phyloP scores from a whole-genome alignment of 1,140 invertebrate genomes.

The Hesperophylax magnus region DNA sequence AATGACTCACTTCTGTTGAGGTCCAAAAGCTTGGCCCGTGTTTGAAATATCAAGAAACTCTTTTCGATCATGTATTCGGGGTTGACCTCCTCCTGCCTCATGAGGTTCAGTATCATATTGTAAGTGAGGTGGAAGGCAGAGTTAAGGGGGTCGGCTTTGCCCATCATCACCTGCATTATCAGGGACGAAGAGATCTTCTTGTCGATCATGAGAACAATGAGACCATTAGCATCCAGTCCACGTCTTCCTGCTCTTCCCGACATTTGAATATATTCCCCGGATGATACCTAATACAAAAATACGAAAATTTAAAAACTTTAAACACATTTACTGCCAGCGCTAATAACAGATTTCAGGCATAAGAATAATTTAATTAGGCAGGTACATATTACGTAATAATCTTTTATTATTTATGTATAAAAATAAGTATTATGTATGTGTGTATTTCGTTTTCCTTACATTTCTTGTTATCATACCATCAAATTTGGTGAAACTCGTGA shows the following conservation, averaged over 20 bases:
- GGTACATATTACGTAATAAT: no score
- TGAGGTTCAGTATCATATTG: constrained; percentile 96
- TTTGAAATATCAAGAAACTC: constrained; percentile 99
- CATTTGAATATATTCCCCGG: constrained; percentile 99
- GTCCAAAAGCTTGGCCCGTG: constrained; percentile 93
- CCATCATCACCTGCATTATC: constrained; percentile 91
- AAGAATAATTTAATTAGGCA: no score
- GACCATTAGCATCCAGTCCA: constrained; percentile 97
- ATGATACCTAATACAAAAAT: constrained; percentile 79
- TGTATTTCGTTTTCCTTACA: constrained; percentile 68
- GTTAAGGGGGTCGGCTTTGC: constrained; percentile 95
- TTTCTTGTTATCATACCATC: constrained; percentile 96
- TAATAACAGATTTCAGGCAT: no score
- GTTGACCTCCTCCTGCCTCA: constrained; percentile 98
- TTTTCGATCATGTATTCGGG: constrained; percentile 99
- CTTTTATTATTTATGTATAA: no score
- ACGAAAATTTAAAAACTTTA: no score
- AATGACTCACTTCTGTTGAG: constrained; percentile 83
- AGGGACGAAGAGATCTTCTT: constrained; percentile 92
- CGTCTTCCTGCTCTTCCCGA: constrained; percentile 96
- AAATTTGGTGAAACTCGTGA: constrained; percentile 96
- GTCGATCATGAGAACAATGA: constrained; percentile 98
- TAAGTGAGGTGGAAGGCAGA: constrained; percentile 99
- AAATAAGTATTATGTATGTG: no score
- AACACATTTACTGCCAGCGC: no score